Conservation (phyloP, 2,113 vertebrate genomes). For the Xiphias gladius region DNA sequence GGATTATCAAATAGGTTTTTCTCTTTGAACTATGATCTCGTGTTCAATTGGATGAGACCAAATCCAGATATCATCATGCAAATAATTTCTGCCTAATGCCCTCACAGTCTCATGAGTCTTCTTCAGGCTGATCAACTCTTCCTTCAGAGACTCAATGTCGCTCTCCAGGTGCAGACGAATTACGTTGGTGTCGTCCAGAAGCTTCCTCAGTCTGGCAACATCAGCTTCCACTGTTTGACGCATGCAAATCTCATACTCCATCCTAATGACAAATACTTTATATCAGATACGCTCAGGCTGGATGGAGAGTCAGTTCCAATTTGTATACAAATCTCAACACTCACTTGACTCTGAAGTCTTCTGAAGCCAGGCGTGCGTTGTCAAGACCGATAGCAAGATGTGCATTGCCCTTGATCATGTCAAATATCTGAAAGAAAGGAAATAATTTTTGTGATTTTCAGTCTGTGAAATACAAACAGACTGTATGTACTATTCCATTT, state of each 20-base stretch:
- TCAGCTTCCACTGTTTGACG: conserved; percentile 83
- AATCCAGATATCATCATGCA: neutral
- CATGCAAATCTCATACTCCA: conserved; percentile 80
- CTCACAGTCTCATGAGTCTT: conserved; percentile 88
- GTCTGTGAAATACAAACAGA: neutral
- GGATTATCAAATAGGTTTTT: neutral
- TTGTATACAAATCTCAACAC: conserved; percentile 17
- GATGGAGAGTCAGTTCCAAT: neutral
- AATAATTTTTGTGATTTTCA: neutral
- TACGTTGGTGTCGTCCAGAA: conserved; percentile 85
- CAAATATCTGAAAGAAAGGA: conserved; percentile 66
- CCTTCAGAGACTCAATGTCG: conserved; percentile 86
- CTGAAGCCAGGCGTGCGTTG: conserved; percentile 74
- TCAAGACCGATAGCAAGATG: conserved; percentile 70
- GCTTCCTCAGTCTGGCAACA: conserved; percentile 80
- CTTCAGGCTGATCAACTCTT: conserved; percentile 88
- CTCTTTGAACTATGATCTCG: neutral
- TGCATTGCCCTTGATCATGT: conserved; percentile 66
- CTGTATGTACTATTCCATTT: neutral
- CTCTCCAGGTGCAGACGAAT: conserved; percentile 82
- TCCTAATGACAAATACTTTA: conserved; percentile 58
- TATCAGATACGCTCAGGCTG: neutral
- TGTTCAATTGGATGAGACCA: neutral
- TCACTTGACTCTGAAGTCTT: conserved; percentile 84
- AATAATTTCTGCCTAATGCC: neutral